Percentiles rank a stretch among this genome's conserved stretches.
Evolutionary conservation across 1,140 invertebrate species (phyloP).

Genomic region (Cydia splendana): DNA sequence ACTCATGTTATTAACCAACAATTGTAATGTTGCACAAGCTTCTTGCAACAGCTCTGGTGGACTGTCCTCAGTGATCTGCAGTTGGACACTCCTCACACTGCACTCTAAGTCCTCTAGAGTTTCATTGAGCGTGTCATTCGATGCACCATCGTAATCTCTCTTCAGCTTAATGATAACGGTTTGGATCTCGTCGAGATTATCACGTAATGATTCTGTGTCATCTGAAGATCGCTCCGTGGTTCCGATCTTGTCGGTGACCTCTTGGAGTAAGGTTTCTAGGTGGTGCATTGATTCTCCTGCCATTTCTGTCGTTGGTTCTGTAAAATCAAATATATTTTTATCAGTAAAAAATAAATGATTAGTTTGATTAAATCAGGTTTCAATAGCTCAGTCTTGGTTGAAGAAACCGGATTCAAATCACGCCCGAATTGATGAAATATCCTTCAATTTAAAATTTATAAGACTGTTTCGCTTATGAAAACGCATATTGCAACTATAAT

Average conservation of each 20-base stretch:
- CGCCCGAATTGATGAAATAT: too few relatives aligned
- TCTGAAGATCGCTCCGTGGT: slow-evolving; percentile 40
- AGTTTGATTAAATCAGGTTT: too few relatives aligned
- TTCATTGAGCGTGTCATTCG: slow-evolving; percentile 68
- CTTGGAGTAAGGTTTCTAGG: slow-evolving; percentile 54
- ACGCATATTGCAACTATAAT: slow-evolving; percentile 3
- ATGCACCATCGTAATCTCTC: slow-evolving; percentile 56
- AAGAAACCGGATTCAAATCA: too few relatives aligned
- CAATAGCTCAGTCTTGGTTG: too few relatives aligned
- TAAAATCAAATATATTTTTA: background rate
- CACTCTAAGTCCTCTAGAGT: slow-evolving; percentile 76
- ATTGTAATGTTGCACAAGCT: slow-evolving; percentile 62
- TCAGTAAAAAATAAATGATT: background rate
- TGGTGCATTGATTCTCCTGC: slow-evolving; percentile 51
- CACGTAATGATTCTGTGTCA: slow-evolving; percentile 54
- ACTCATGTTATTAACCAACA: slow-evolving; percentile 58
- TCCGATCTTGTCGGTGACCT: slow-evolving; percentile 54
- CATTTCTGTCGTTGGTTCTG: slow-evolving; percentile 33
- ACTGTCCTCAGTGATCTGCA: slow-evolving; percentile 69
- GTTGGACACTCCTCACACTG: slow-evolving; percentile 73
- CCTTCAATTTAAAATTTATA: too few relatives aligned
- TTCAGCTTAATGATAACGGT: slow-evolving; percentile 70
- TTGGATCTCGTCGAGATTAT: slow-evolving; percentile 71
- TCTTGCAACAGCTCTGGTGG: slow-evolving; percentile 64
- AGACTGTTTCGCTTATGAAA: too few relatives aligned